These are phyloP conservation scores for Epinotia brunnichana DNA, from an alignment of 2,888 invertebrate species.

Conservation along the genomic window DNA sequence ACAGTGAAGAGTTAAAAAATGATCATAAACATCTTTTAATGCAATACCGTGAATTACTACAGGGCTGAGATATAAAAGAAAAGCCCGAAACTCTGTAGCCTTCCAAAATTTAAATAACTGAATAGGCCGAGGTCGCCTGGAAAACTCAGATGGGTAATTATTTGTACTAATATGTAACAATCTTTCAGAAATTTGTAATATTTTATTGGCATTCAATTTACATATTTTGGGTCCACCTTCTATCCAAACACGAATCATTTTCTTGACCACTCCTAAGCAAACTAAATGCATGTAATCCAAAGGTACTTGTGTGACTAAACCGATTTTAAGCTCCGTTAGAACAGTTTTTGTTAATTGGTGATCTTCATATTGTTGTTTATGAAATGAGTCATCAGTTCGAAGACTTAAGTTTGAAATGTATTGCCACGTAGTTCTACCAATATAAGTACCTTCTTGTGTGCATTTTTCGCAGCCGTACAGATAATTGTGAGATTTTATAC, in stretches of 20 bases:
- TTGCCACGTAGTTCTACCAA: conserved; percentile 4
- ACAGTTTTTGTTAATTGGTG: conserved; percentile 2
- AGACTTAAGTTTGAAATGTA: neutral
- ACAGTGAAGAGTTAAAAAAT: too few relatives aligned
- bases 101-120: conserved; percentile 5
- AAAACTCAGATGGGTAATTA: conserved; percentile 3
- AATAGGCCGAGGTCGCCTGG: conserved; percentile 1
- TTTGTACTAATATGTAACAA: neutral
- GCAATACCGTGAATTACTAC: neutral
- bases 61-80: neutral
- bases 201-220: neutral
- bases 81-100: neutral
- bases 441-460: neutral
- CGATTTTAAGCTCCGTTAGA: neutral
- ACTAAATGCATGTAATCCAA: conserved; percentile 6
- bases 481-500: conserved; percentile 7
- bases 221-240: neutral
- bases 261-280: conserved; percentile 1
- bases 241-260: neutral
- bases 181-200: neutral
- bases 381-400: neutral
- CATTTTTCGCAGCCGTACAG: conserved; percentile 3
- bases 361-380: neutral
- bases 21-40: too few relatives aligned
- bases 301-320: conserved; percentile 2